Base-by-base conservation (phyloP, 2,797 vertebrate genomes). In the Spea hammondii region DNA sequence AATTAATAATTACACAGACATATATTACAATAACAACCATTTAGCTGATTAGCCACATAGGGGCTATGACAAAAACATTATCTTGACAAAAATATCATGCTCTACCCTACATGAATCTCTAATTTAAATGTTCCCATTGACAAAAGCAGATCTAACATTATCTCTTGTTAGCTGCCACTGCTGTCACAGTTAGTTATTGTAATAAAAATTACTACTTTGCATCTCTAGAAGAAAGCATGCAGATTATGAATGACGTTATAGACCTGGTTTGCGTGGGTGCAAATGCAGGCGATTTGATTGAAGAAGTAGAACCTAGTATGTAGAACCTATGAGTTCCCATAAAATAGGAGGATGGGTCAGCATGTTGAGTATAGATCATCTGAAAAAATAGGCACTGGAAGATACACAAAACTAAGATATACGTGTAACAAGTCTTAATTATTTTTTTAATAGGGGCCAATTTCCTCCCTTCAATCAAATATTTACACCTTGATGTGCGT, bases 41-140 rank as follows among this genome's bases (percentile, higher is more conserved):
- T 17, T 14, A 66, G 51, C 62, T 72, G 62, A 78, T 78, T 72
- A 78, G 46, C 46, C 62, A 62, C 62, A 72, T 54, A 32, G 72
- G 47, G n/a, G 45, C 54, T 78, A 60, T 78, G 68, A 78, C 45
- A 78, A 66, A 72, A 70, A 78, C 13, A 70, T 72, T 78, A 66
- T 54, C 68, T 32, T 72, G 70, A 78, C 77, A 78, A 72, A 66
- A 44, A 70, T 67, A 70, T 64, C 76, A 72, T 72, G 72, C 72
- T 62, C 71, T 72, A 44, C 50, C 53, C 59, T 44, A 13, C 55
- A 50, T 14, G 49, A 72, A 72, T 53, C 32, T 54, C 50, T 62
- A 45, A 46, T 72, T 50, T 78, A 78, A 72, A 72, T 78, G 77
- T 70, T 69, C 74, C 60, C 55, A 68, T 76, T 76, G 47, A 66